Conservation (phyloP, 2,113 vertebrate species). For the Cisticola juncidis region DNA sequence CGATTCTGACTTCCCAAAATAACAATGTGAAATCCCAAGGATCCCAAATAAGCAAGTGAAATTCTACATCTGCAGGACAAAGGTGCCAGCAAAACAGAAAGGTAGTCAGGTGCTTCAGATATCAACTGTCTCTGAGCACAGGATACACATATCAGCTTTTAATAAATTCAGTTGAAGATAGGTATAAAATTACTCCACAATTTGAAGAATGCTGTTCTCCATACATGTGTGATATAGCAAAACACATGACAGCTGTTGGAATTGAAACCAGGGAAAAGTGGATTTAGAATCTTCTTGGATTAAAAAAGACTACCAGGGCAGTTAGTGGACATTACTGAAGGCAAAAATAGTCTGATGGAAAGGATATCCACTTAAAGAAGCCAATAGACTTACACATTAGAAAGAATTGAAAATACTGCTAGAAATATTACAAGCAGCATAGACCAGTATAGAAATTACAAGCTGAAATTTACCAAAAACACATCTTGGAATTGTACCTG, state of each 20-base stretch:
- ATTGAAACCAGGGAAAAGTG: neutral
- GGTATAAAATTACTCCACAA: neutral
- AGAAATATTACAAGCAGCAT: neutral
- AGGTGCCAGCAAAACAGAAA: neutral
- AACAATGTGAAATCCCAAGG: no score
- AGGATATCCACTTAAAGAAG: neutral
- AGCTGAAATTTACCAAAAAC: neutral
- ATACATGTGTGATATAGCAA: neutral
- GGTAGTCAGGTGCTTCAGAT: neutral
- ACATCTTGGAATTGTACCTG: neutral
- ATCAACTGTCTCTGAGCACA: neutral
- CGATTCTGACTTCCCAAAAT: neutral
- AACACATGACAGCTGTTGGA: neutral
- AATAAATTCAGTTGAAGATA: neutral
- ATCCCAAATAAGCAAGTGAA: neutral
- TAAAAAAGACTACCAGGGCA: neutral
- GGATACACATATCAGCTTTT: neutral
- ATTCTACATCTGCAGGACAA: neutral
- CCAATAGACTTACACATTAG: neutral
- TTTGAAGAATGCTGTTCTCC: neutral
- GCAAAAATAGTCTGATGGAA: neutral
- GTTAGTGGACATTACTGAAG: neutral
- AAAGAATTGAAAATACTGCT: neutral
- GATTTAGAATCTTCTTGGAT: neutral
- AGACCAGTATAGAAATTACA: neutral